Evolutionary conservation across 2,113 vertebrate species (phyloP).

Genomic region (Cnemophilus loriae): DNA sequence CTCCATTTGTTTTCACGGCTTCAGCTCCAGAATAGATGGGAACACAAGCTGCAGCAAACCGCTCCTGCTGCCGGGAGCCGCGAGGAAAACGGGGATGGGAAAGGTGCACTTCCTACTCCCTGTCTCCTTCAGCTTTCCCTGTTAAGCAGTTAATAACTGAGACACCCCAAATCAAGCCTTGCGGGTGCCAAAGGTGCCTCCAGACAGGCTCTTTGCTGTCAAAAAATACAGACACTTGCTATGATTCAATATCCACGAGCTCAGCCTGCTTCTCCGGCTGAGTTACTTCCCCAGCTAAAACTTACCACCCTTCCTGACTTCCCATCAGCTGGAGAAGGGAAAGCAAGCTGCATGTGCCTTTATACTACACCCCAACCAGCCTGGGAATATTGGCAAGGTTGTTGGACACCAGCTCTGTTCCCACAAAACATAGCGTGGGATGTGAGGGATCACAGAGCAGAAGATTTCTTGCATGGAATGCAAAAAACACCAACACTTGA

Average conservation of each 20-base stretch:
- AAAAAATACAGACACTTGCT: not conserved
- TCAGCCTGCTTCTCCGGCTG: not conserved
- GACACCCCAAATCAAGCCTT: not conserved
- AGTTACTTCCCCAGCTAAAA: not conserved
- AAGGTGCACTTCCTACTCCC: not conserved
- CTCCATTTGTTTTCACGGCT: not conserved
- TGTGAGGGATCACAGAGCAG: not conserved
- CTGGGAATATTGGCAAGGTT: not conserved
- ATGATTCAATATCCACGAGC: not conserved
- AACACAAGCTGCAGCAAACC: not conserved
- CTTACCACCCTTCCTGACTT: not conserved
- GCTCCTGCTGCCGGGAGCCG: not conserved
- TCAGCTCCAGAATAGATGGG: not conserved
- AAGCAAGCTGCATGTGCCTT: not conserved
- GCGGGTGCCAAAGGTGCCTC: not conserved
- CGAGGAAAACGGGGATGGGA: not conserved
- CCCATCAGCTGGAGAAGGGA: not conserved
- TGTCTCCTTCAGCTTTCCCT: not conserved
- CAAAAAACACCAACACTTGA: not conserved
- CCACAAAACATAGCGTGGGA: not conserved
- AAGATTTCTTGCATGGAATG: not conserved
- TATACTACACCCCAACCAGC: not conserved
- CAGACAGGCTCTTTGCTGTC: not conserved
- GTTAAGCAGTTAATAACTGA: not conserved
- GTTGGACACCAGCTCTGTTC: not conserved